Evolutionary conservation across 2,888 invertebrate species (phyloP).

Genomic region (Nudaria mundana): DNA sequence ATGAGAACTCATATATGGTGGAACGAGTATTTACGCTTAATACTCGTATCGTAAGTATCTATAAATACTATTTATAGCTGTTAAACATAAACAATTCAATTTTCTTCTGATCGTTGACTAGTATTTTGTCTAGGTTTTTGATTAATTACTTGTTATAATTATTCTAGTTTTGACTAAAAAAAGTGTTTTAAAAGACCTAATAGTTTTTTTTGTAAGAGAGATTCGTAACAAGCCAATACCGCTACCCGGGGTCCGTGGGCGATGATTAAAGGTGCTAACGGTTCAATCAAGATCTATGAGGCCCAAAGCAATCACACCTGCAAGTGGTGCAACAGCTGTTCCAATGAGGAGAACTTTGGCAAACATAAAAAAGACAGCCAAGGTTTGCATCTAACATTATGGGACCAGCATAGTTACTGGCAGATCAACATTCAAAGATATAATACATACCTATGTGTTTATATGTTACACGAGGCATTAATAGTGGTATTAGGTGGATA

Average conservation of each 20-base stretch:
- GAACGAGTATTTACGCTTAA: too few relatives aligned
- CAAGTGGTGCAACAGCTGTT: too few relatives aligned
- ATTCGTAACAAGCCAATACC: too few relatives aligned
- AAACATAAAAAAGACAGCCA: too few relatives aligned
- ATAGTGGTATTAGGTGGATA: constrained; percentile 7
- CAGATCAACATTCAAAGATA: not conserved
- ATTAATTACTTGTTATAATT: constrained; percentile 6
- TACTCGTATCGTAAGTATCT: constrained; percentile 37
- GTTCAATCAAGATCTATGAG: too few relatives aligned
- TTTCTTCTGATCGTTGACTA: constrained; percentile 21
- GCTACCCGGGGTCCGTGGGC: too few relatives aligned
- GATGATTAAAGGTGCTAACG: too few relatives aligned
- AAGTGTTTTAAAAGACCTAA: not conserved
- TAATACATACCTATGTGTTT: not conserved
- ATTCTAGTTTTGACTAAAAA: constrained; percentile 2
- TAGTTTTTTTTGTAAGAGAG: too few relatives aligned
- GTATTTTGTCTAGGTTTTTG: not conserved
- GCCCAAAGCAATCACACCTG: too few relatives aligned
- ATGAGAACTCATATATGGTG: constrained; percentile 30
- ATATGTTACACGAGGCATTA: constrained; percentile 7
- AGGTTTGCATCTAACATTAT: too few relatives aligned
- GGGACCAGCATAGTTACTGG: too few relatives aligned
- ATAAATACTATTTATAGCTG: constrained; percentile 44
- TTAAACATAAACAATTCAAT: constrained; percentile 51
- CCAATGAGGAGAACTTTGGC: too few relatives aligned